Evolutionary conservation across 2,797 vertebrate genomes (phyloP), one percentile per base, ranked within the genome.

Genomic region (Eulemur rubriventer): DNA sequence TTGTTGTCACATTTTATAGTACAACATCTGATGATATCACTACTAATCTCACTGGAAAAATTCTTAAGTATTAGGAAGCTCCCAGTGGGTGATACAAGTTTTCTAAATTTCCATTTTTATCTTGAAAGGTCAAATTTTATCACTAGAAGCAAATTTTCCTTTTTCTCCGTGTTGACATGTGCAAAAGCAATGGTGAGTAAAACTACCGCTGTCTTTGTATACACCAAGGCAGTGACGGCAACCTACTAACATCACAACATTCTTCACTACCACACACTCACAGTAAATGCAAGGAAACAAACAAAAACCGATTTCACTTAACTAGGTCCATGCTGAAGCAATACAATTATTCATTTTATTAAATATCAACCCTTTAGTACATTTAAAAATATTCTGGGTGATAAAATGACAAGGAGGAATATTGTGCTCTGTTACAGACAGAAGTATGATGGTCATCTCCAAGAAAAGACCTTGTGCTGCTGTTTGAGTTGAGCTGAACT

Each of bases 121-220:
- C 48, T 76, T 72, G 70, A 95, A 94, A 95, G 43, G 35, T 95
- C 83, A 94, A 12, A 33, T 76, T 73, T 96, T 92, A 80, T 96
- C 67, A 85, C 26, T 76, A 65, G 63, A 46, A 96, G 73, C 16
- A 59, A 85, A 46, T 89, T 52, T 43, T 12, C 11, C 33, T n/a
- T 75, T 67, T 38, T 4, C 20, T 65, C 14, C 24, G 7, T 70
- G 67, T 70, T 91, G 96, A 69, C 38, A 38, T 85, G 93, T 94
- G 24, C 35, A 83, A 80, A 83, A 73, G 38, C 30, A 30, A 13
- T 6, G 9, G 33, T 52, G 24, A 41, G 13, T 48, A 33, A 91
- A 73, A 63, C 26, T 30, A n/a, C 14, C 33, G 22, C n/a, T 57
- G 18, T 38, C 75, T 80, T 38, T 46, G 57, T 7, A 7, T 30